Base-by-base conservation (phyloP, 1,140 invertebrate species). In the Dysdera silvatica region DNA sequence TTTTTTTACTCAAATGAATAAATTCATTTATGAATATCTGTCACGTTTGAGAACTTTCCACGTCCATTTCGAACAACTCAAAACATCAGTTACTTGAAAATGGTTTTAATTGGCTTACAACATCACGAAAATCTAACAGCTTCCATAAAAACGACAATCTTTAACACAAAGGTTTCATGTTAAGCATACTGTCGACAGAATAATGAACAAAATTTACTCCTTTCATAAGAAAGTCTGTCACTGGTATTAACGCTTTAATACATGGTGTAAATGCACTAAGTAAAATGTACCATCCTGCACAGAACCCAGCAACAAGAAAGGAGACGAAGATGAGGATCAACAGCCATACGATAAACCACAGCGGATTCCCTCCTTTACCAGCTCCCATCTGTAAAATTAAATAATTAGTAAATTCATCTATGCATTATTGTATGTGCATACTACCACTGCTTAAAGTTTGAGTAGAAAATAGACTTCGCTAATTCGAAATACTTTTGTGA, bases 261-360 rank as follows among this genome's bases (percentile, higher is more conserved):
- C 87, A 89, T 2, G 85, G 87, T 57, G 82, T 82, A 61, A 88
- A 81, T 5, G 84, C 82, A 65, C 85, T 80, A 0, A 88, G 62
- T 18, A 89, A 68, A 37, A 90, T 86, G 75, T 88, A 90, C 65
- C 83, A 78, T 40, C 81, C 79, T 3, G 87, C 85, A 74, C 85
- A 87, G 65, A 91, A 78, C 37, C 80, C 80, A 14, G 85, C 87
- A 26, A 89, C 76, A 73, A 83, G 83, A 72, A 87, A 85, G 12
- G 82, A 81, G 52, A 89, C 74, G 60, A 89, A 81, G 66, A 89
- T 80, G n/a, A 90, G 78, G 57, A 90, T 80, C 7, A 90, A 68
- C 1, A 89, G 78, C 88, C 88, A 91, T 58, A 91, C 78, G 32
- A 91, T 78, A 43, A 83, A 84, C 80, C 83, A 86, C 12, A 86